Evolutionary conservation across 2,888 invertebrate genomes (phyloP), one percentile per base, ranked within the genome.

Genomic region (Drosophila emarginata): DNA sequence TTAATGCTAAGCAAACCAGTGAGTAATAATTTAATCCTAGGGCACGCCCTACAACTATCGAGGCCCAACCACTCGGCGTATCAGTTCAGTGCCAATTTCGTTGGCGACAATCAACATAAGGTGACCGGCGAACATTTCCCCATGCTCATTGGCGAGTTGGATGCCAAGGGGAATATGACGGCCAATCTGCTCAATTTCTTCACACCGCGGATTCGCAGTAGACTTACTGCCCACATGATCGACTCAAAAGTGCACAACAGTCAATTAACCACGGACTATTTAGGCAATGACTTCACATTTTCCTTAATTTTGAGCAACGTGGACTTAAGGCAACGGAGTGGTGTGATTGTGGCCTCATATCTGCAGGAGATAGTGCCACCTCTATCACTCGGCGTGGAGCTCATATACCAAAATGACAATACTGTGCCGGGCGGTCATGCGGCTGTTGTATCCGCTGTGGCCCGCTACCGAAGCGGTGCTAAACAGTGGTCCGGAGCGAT

Each of bases 371-470:
- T 72, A 0, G 56, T 61, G 1, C 56, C 65, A 1, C 39, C 51
- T 1, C 11, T 78, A 59, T 70, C 73, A 6, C 5, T 78, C 0
- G 77, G 77, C 39, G 50, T 67, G 0, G 73, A 78, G 4, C 18
- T 75, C 0, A 66, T 75, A 40, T 66, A 75, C 21, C 75, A 78
- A 57, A 53, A 63, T 5, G 70, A 66, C 15, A 52, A 63, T 0
- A 64, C 57, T 26, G 70, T 64, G 57, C 76, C 72, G 9, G 66
- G 66, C 18, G 66, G 72, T 6, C 59, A 66, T 39, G 66, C 68
- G n/a, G 61, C 70, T 0, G 15, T 64, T 2, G 12, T 77, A 1
- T 75, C 78, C 12, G 57, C 45, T 1, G 64, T 78, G 5, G 78
- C 57, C 0, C 78, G 76, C 15, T 78, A 75, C 7, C 56, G 61